Conservation (phyloP, 2,888 invertebrate species). For the Thymelicus sylvestris region DNA sequence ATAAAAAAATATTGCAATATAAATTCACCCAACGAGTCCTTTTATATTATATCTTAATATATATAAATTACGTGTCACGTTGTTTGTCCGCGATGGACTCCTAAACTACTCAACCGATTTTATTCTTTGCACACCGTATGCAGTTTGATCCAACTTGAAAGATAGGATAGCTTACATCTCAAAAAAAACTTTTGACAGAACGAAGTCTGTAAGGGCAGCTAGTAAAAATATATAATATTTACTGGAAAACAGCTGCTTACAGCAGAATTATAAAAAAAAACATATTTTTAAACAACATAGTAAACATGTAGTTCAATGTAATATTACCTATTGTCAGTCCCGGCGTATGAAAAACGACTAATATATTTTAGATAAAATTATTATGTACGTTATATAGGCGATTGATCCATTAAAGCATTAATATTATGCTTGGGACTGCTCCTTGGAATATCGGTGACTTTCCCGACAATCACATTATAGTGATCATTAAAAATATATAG, state of each 20-base stretch:
- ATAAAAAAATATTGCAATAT: background rate
- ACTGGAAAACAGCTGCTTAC: background rate
- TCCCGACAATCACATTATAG: no score
- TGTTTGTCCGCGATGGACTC: no score
- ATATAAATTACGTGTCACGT: no score
- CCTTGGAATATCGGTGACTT: background rate
- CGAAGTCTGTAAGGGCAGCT: no score
- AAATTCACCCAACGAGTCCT: background rate
- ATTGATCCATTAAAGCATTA: slow-evolving; percentile 3
- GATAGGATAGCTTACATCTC: no score
- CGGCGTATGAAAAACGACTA: slow-evolving; percentile 8
- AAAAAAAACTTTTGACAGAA: no score
- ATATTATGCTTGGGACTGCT: slow-evolving; percentile 14
- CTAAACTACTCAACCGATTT: no score
- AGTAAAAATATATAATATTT: slow-evolving; percentile 6
- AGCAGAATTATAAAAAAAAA: background rate
- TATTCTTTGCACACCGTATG: no score
- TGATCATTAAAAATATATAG: no score
- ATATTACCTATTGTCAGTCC: slow-evolving; percentile 11
- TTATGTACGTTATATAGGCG: background rate
- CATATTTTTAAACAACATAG: slow-evolving; percentile 13
- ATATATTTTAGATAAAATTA: slow-evolving; percentile 12
- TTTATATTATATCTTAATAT: background rate
- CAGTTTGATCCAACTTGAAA: no score
- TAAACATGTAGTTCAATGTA: slow-evolving; percentile 12